These are phyloP conservation scores for Hydrolagus affinis DNA, from an alignment of 2,113 vertebrate genomes.

Conservation along the genomic window DNA sequence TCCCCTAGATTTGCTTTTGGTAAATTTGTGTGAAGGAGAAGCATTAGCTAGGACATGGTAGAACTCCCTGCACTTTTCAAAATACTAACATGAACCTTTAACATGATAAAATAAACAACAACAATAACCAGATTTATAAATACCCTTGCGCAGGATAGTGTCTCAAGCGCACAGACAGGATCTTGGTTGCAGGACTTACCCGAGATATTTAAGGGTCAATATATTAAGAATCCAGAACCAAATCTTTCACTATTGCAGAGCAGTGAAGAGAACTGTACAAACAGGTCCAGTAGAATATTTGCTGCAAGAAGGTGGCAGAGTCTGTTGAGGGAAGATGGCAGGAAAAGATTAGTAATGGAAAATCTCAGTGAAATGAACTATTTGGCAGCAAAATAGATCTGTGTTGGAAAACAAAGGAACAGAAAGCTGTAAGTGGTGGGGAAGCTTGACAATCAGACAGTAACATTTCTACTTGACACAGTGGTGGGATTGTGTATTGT, in stretches of 20 bases:
- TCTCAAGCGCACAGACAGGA: too few species aligned
- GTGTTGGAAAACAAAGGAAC: background rate
- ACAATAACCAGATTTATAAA: too few species aligned
- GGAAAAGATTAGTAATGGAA: background rate
- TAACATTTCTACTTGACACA: background rate
- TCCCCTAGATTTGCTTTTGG: too few species aligned
- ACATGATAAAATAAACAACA: too few species aligned
- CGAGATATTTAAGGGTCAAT: background rate
- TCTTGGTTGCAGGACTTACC: too few species aligned
- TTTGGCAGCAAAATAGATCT: conserved; percentile 1
- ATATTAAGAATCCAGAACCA: background rate
- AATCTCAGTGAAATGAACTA: background rate
- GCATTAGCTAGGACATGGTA: too few species aligned
- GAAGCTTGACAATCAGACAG: background rate
- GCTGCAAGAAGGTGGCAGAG: background rate
- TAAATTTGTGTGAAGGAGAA: too few species aligned
- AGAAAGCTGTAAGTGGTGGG: conserved; percentile 5
- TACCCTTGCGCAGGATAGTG: too few species aligned
- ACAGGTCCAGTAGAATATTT: background rate
- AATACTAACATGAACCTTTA: too few species aligned
- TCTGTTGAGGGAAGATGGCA: background rate
- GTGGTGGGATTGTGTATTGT: background rate
- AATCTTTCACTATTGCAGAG: background rate
- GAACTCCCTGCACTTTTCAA: too few species aligned
- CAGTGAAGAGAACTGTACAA: background rate